A percentile compares a stretch with the other conserved stretches of the same genome.
phyloP scores from a whole-genome alignment of 2,888 invertebrate species.

The Dasypolia templi region DNA sequence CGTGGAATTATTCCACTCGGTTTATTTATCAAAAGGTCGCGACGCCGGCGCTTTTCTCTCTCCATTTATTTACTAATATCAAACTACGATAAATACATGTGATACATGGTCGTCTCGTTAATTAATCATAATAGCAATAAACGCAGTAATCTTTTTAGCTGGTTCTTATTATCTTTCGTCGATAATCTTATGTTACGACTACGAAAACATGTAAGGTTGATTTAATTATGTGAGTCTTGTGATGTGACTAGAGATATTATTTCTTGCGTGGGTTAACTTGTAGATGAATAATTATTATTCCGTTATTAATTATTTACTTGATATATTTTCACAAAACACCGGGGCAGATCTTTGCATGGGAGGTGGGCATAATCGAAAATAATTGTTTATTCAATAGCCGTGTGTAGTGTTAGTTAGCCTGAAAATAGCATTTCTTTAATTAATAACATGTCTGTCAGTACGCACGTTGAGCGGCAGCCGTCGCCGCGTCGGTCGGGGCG shows the following conservation, averaged over 20 bases:
- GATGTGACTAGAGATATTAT: not conserved
- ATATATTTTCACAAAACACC: not conserved
- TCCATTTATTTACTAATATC: constrained; percentile 52
- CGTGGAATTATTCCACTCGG: constrained; percentile 48
- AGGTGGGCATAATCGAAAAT: not conserved
- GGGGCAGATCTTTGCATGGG: not conserved
- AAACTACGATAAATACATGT: constrained; percentile 51
- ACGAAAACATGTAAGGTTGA: constrained; percentile 19
- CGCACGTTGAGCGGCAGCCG: constrained; percentile 63
- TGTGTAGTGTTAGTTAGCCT: constrained; percentile 9
- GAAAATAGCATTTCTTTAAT: constrained; percentile 51
- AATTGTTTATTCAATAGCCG: not conserved
- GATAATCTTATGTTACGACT: constrained; percentile 35
- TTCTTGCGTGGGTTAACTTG: not conserved
- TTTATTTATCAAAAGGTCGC: constrained; percentile 54
- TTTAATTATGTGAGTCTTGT: not conserved
- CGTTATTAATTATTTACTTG: not conserved
- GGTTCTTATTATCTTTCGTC: constrained; percentile 36
- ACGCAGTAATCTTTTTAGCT: constrained; percentile 38
- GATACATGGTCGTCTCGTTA: constrained; percentile 46
- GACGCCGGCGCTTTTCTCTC: constrained; percentile 40
- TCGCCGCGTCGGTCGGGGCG: constrained; percentile 61
- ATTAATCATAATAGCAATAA: constrained; percentile 52
- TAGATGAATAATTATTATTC: not conserved
- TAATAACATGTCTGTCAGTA: constrained; percentile 65